Base-by-base conservation (phyloP, 2,888 invertebrate species). In the Ethmia dodecea region DNA sequence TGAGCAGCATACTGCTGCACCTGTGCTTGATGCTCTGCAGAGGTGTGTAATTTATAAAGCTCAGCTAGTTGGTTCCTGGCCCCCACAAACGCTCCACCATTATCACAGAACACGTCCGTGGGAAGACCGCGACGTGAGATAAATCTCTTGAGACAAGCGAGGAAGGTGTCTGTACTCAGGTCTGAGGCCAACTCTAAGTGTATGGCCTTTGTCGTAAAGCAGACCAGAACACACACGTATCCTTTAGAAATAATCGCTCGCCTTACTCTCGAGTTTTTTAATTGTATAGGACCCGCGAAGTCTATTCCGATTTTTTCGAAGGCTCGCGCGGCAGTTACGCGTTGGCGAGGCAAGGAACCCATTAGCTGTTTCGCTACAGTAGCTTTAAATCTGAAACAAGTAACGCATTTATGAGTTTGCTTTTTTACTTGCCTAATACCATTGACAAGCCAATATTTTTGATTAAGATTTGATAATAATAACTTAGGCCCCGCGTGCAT, bases 381-480 rank as follows among this genome's bases (percentile, higher is more conserved):
- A 1, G 40, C 45, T 12, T 43, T 49, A 2, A 43, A 27, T 29
- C 42, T 45, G 16, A 40, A 45, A 42, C 52, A 49, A 3, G 13
- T 35, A 5, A 45, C 5, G 37, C 49, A 52, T 35, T 45, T 44
- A 14, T 43, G 33, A 11, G 33, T 33, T 11, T 47, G 3, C 8
- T 44, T 47, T 36, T 49, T 52, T 3, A 52, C 28, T 28, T 35
- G n/a, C 31, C 37, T 34, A 11, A 42, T 22, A n/a, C 45, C 45
- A 33, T 43, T 35, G 11, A 43, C 8, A 9, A 49, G 31, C 43
- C 47, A 47, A 41, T 22, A 48, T 34, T 13, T 31, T 33, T 43
- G 41, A 15, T 31, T 38, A 16, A 46, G 10, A 10, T n/a, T 28
- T 8, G 37, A 12, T 3, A 46, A 13, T 1, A 36, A 11, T 6